Percentiles rank a stretch among this genome's conserved stretches.
Conservation (phyloP, 2,113 vertebrate genomes). For the Pachyramphus minor region DNA sequence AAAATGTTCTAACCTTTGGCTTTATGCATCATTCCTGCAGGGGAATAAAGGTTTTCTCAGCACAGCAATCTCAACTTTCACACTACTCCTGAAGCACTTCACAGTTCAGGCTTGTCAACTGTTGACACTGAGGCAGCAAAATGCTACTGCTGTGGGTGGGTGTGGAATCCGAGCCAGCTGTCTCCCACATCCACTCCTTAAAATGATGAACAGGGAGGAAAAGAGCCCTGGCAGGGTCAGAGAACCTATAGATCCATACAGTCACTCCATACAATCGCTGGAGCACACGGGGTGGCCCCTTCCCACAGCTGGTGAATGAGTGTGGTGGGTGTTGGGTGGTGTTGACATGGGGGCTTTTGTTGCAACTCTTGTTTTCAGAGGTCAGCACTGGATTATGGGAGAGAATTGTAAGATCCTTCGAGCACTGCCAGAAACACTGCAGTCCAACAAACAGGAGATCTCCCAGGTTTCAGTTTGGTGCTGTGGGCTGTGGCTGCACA, state of each 20-base stretch:
- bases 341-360: neutral
- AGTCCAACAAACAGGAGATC: neutral
- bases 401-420: neutral
- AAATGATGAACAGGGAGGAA: neutral
- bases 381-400: neutral
- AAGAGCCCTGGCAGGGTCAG: neutral
- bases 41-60: neutral
- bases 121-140: slow-evolving; percentile 20
- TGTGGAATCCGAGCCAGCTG: slow-evolving; percentile 18
- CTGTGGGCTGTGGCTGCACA: neutral
- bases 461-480: neutral
- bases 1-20: neutral
- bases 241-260: neutral
- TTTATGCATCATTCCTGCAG: neutral
- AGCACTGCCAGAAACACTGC: neutral
- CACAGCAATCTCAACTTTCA: neutral
- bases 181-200: neutral
- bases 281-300: neutral
- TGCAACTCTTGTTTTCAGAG: neutral
- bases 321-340: too few relatives aligned
- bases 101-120: neutral
- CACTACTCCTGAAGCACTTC: neutral
- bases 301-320: neutral
- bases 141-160: slow-evolving; percentile 12
- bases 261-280: neutral